A percentile compares a stretch with the other conserved stretches of the same genome.
Conservation (phyloP, 2,797 vertebrate genomes). For the Pangasius larnaudii region DNA sequence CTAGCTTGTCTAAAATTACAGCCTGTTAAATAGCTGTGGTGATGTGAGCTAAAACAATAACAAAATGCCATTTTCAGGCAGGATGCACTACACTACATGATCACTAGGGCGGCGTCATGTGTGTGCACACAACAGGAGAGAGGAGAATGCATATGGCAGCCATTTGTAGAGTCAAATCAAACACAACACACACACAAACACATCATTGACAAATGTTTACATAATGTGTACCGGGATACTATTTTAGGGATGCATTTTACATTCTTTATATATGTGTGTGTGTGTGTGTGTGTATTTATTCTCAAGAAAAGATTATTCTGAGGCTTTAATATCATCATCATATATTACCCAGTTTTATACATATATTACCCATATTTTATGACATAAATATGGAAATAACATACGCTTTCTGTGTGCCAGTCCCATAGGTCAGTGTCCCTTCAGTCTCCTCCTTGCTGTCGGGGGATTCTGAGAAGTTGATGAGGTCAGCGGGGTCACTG, state of each 20-base stretch:
- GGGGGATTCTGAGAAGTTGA: conserved; percentile 74
- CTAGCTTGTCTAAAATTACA: neutral
- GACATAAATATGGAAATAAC: neutral
- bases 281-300: too few relatives aligned
- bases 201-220: neutral
- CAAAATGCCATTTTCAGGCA: neutral
- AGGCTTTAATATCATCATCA: neutral
- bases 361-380: neutral
- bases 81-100: neutral
- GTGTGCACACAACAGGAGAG: too few relatives aligned
- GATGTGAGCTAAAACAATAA: neutral
- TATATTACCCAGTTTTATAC: neutral
- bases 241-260: neutral
- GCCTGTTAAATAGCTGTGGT: neutral
- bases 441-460: conserved; percentile 65
- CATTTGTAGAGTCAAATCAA: neutral
- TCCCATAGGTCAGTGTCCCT: conserved; percentile 69
- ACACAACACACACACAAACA: neutral
- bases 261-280: neutral
- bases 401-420: conserved; percentile 79
- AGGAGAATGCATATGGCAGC: neutral
- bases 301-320: neutral
- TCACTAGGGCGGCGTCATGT: neutral
- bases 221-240: neutral
- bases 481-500: conserved; percentile 74